Conservation (phyloP, 1,140 invertebrate species). For the Drosophila melanica region DNA sequence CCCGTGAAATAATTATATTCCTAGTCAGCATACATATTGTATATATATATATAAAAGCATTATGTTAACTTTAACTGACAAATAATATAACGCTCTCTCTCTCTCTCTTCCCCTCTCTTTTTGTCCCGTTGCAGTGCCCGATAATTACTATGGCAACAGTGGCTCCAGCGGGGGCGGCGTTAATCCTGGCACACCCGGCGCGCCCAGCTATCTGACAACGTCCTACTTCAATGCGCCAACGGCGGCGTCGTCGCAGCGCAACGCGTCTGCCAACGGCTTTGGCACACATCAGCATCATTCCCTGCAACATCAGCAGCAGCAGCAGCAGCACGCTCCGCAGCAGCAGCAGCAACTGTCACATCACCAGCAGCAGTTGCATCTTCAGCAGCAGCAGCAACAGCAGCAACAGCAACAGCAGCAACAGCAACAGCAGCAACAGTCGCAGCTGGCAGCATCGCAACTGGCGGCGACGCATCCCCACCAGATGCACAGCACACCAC, state of each 20-base stretch:
- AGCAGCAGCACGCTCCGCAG: slow-evolving; percentile 53
- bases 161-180: slow-evolving; percentile 51
- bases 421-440: slow-evolving; percentile 77
- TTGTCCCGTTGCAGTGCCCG: slow-evolving; percentile 64
- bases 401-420: slow-evolving; percentile 83
- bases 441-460: slow-evolving; percentile 78
- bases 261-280: slow-evolving; percentile 57
- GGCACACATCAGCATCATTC: slow-evolving; percentile 72
- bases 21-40: no score
- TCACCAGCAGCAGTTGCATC: slow-evolving; percentile 72
- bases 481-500: slow-evolving; percentile 69
- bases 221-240: slow-evolving; percentile 81
- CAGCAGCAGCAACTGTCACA: slow-evolving; percentile 84
- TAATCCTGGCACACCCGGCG: slow-evolving; percentile 50
- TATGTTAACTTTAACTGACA: no score
- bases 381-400: slow-evolving; percentile 65
- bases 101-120: background rate
- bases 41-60: no score
- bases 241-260: slow-evolving; percentile 70
- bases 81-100: background rate
- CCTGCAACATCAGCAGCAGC: slow-evolving; percentile 78
- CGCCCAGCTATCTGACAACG: slow-evolving; percentile 70
- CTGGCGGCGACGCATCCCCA: slow-evolving; percentile 84
- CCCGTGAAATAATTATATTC: no score
- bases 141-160: slow-evolving; percentile 77